A percentile compares a stretch with the other conserved stretches of the same genome.
phyloP scores from a whole-genome alignment of 2,113 vertebrate genomes.

The Phyllostomus hastatus region DNA sequence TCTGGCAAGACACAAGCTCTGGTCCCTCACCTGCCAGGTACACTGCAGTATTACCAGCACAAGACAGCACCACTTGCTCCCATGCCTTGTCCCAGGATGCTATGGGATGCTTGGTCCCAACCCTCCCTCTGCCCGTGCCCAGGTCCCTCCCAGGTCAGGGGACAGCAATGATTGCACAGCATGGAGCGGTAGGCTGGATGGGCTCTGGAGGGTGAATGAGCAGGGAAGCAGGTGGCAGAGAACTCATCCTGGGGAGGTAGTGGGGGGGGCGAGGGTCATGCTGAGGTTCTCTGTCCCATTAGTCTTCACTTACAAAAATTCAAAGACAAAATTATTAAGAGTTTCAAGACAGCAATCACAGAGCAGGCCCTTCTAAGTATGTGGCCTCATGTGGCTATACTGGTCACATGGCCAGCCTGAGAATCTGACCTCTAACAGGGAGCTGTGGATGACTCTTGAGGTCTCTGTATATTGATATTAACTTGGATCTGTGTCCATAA shows the following conservation, averaged over 20 bases:
- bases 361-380: not conserved
- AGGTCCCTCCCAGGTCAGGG: not conserved
- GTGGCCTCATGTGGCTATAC: rapidly evolving
- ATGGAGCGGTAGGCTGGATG: not conserved
- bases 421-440: not conserved
- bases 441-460: not conserved
- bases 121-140: not conserved
- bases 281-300: not conserved
- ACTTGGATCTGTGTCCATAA: not conserved
- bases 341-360: not conserved
- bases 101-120: not conserved
- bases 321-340: not conserved
- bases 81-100: not conserved
- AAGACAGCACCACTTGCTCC: not conserved
- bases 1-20: not conserved
- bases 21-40: not conserved
- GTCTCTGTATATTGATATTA: not conserved
- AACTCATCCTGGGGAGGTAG: not conserved
- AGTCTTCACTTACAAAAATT: not conserved
- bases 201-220: not conserved
- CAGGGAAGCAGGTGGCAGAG: not conserved
- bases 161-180: not conserved
- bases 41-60: not conserved
- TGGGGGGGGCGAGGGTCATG: not conserved
- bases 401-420: not conserved